Conservation (phyloP, 2,113 vertebrate species). For the Psettodes erumei region DNA sequence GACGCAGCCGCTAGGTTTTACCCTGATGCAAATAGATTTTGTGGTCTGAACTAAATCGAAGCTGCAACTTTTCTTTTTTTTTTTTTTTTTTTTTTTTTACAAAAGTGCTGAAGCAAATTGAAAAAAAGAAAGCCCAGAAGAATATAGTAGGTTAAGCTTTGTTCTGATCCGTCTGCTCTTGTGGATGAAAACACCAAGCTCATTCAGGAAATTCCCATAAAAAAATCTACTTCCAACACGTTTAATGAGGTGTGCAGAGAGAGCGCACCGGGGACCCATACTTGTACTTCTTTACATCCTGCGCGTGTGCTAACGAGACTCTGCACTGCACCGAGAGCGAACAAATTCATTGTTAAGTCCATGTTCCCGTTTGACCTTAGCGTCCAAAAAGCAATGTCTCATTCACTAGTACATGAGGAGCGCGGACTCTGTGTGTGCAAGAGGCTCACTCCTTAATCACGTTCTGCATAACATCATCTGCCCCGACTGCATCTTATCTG, state of each 20-base stretch:
- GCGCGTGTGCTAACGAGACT: constrained; percentile 43
- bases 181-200: constrained; percentile 31
- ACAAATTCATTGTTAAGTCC: constrained; percentile 6
- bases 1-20: constrained; percentile 27
- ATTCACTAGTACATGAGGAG: neutral
- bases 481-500: constrained; percentile 35
- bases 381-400: constrained; percentile 6
- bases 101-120: constrained; percentile 28
- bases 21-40: constrained; percentile 43
- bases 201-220: constrained; percentile 42
- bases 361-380: constrained; percentile 36
- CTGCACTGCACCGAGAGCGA: constrained; percentile 11
- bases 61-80: constrained; percentile 30
- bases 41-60: constrained; percentile 53
- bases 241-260: constrained; percentile 63
- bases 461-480: constrained; percentile 18
- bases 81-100: constrained; percentile 43
- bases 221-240: constrained; percentile 57
- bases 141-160: constrained; percentile 16
- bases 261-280: constrained; percentile 26
- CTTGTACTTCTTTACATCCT: constrained; percentile 44
- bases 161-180: constrained; percentile 25
- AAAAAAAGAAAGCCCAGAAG: constrained; percentile 17
- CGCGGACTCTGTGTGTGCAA: neutral
- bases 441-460: neutral